A percentile compares a stretch with the other conserved stretches of the same genome.
Evolutionary conservation across 2,797 vertebrate genomes (phyloP).

Genomic region (Artibeus jamaicensis): DNA sequence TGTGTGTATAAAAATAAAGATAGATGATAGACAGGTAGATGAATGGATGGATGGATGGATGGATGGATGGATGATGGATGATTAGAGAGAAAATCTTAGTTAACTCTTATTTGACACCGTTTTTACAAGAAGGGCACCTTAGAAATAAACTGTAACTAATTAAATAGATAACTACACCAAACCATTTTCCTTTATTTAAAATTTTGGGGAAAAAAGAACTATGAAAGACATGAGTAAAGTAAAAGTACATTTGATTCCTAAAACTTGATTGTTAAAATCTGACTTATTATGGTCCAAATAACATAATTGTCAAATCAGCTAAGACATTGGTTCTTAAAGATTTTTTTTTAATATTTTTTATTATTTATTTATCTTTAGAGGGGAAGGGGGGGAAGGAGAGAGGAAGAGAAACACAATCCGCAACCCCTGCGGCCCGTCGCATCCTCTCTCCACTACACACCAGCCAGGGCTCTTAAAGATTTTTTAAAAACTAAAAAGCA

Average conservation of each 20-base stretch:
- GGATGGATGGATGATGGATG: too few species aligned
- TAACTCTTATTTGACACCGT: background rate
- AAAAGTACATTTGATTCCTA: background rate
- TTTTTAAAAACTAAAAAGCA: background rate
- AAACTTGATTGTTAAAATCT: background rate
- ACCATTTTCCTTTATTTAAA: background rate
- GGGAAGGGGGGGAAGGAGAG: too few species aligned
- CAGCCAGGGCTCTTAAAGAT: background rate
- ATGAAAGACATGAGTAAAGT: background rate
- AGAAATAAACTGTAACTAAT: slow-evolving; percentile 35
- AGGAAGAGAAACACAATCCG: too few species aligned
- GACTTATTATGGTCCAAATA: background rate
- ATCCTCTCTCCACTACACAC: too few species aligned
- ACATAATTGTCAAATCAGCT: background rate
- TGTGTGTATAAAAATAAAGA: background rate
- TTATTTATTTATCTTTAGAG: too few species aligned
- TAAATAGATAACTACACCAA: slow-evolving; percentile 12
- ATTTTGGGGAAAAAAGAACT: background rate
- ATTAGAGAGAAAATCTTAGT: background rate
- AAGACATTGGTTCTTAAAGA: background rate
- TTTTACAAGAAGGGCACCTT: background rate
- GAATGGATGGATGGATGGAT: background rate
- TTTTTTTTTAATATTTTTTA: too few species aligned
- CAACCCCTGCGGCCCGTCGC: too few species aligned
- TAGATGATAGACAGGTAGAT: background rate